Evolutionary conservation across 2,113 vertebrate genomes (phyloP).

Genomic region (Piaya cayana): DNA sequence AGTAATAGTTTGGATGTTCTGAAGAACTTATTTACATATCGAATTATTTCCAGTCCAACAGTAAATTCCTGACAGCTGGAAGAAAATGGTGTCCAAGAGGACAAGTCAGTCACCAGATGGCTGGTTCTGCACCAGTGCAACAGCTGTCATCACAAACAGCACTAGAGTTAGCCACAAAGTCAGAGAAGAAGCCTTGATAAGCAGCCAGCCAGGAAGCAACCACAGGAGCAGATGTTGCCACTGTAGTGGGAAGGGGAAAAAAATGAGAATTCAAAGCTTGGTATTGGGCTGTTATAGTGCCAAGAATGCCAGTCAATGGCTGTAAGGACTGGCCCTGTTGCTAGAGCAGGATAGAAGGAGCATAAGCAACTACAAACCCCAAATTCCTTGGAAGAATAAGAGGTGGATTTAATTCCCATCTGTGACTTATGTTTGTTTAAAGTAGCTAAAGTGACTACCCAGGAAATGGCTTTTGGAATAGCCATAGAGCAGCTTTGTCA

Average conservation of each 20-base stretch:
- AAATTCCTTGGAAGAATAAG: not conserved
- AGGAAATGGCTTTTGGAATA: not conserved
- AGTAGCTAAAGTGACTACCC: not conserved
- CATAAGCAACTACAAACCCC: not conserved
- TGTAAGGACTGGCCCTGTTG: not conserved
- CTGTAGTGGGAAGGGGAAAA: not conserved
- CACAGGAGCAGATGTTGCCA: not conserved
- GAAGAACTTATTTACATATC: slow-evolving; percentile 57
- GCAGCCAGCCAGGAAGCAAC: slow-evolving; percentile 49
- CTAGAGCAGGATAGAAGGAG: not conserved
- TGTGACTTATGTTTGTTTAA: not conserved
- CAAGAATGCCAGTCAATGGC: not conserved
- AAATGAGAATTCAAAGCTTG: slow-evolving; percentile 33
- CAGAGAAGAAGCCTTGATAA: slow-evolving; percentile 40
- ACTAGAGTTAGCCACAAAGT: slow-evolving; percentile 1
- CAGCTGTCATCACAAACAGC: slow-evolving; percentile 57
- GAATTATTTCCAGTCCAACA: slow-evolving; percentile 42
- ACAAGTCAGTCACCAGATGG: slow-evolving; percentile 47
- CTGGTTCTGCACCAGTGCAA: slow-evolving; percentile 33
- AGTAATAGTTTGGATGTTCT: not conserved
- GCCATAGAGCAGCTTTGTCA: not conserved
- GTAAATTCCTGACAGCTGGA: slow-evolving; percentile 55
- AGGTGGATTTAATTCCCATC: not conserved
- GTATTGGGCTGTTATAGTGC: not conserved
- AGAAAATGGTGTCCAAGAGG: slow-evolving; percentile 42